These are phyloP conservation scores for Lepidothrix coronata DNA, from an alignment of 2,113 vertebrate species.

Conservation along the genomic window DNA sequence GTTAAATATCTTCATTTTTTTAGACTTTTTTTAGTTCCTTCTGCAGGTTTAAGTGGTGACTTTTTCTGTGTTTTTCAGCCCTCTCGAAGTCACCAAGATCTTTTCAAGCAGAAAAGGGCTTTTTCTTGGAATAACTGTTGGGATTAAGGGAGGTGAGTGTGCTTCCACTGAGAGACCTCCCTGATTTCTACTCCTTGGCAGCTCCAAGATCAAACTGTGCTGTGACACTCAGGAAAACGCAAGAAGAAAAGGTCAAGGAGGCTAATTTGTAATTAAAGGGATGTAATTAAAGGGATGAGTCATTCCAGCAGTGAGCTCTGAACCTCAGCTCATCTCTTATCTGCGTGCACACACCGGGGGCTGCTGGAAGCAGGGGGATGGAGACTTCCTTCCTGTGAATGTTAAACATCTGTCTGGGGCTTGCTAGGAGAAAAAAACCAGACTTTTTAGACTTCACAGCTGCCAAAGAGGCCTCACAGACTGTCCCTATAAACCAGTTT, in stretches of 20 bases:
- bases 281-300: slow-evolving; percentile 51
- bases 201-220: background rate
- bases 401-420: background rate
- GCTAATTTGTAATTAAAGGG: slow-evolving; percentile 60
- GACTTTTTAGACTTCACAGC: background rate
- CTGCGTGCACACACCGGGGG: background rate
- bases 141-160: background rate
- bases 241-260: slow-evolving; percentile 44
- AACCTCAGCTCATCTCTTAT: slow-evolving; percentile 16
- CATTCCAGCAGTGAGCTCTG: slow-evolving; percentile 19
- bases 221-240: background rate
- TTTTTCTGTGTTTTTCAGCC: background rate
- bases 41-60: background rate
- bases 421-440: background rate
- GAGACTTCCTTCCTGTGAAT: background rate
- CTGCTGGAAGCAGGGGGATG: background rate
- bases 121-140: background rate
- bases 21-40: background rate
- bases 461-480: background rate
- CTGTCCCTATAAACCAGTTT: background rate
- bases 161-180: background rate
- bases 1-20: background rate
- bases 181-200: background rate
- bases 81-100: background rate
- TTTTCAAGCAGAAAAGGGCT: background rate